Percentiles rank a stretch among this genome's conserved stretches.
These are phyloP conservation scores for Catharus fuscescens DNA, from an alignment of 2,113 vertebrate genomes.

Conservation along the genomic window DNA sequence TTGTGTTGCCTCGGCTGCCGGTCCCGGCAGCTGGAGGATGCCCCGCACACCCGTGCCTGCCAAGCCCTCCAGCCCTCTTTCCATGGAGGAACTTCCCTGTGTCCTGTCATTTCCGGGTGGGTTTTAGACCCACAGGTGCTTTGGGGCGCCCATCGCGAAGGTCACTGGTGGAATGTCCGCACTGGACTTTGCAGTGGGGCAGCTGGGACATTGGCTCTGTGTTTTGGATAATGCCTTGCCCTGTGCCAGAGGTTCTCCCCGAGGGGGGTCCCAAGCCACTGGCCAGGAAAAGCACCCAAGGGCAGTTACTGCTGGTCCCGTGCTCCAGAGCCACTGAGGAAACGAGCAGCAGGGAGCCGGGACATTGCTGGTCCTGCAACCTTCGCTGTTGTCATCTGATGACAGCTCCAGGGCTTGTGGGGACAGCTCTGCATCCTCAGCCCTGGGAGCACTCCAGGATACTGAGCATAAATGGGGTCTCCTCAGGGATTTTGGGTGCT, in stretches of 20 bases:
- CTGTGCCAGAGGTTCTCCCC: background rate
- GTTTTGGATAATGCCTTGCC: background rate
- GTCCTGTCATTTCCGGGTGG: background rate
- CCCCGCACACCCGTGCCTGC: fast-evolving
- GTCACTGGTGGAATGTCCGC: background rate
- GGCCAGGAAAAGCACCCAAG: background rate
- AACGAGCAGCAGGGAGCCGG: background rate
- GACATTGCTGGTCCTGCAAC: background rate
- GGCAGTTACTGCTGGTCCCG: background rate
- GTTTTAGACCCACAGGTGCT: background rate
- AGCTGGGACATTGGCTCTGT: background rate
- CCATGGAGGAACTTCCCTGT: background rate
- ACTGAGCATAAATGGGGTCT: fast-evolving
- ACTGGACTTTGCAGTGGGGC: background rate
- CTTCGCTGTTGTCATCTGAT: fast-evolving
- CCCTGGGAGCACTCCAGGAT: background rate
- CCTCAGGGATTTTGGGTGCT: background rate
- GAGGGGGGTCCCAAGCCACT: background rate
- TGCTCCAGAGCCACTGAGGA: background rate
- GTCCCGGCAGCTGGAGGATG: background rate
- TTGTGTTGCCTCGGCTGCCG: fast-evolving
- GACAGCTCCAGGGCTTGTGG: background rate
- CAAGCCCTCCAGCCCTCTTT: background rate
- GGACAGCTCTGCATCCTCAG: background rate
- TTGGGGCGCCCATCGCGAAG: fast-evolving